These are phyloP conservation scores for Pristionchus mayeri DNA, from an alignment of 2,888 invertebrate species.

Conservation along the genomic window DNA sequence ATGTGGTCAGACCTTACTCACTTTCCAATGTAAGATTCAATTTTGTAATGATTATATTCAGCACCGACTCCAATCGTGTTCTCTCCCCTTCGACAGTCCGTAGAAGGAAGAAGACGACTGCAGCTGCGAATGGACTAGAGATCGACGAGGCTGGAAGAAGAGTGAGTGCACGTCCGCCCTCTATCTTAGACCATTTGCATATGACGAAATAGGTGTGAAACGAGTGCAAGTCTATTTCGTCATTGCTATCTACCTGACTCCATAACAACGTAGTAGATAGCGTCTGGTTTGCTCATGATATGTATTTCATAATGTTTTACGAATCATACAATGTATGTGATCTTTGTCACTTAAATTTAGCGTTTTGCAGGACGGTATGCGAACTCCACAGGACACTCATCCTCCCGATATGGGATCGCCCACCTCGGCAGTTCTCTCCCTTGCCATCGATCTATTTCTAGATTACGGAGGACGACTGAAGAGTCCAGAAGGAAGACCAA, in stretches of 20 bases:
- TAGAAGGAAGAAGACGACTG: neutral
- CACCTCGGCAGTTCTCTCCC: neutral
- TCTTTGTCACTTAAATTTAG: too few species aligned
- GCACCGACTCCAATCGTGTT: neutral
- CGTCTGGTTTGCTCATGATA: too few species aligned
- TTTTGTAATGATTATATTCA: neutral
- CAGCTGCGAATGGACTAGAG: neutral
- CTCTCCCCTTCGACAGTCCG: constrained; percentile 17
- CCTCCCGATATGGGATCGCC: constrained; percentile 26
- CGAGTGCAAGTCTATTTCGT: too few species aligned
- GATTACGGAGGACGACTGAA: constrained; percentile 10
- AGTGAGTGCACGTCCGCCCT: too few species aligned
- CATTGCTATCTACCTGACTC: too few species aligned
- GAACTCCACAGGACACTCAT: constrained; percentile 25
- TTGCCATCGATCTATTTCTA: neutral
- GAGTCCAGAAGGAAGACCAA: constrained; percentile 4
- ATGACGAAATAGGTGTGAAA: neutral
- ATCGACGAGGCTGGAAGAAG: neutral
- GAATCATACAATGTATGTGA: too few species aligned
- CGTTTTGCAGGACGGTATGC: neutral
- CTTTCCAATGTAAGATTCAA: neutral
- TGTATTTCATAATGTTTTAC: too few species aligned
- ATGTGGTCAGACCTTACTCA: neutral
- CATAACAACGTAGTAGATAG: too few species aligned
- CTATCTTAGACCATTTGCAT: too few species aligned